Evolutionary conservation across 2,888 invertebrate species (phyloP).

Genomic region (Athripsodes cinereus): DNA sequence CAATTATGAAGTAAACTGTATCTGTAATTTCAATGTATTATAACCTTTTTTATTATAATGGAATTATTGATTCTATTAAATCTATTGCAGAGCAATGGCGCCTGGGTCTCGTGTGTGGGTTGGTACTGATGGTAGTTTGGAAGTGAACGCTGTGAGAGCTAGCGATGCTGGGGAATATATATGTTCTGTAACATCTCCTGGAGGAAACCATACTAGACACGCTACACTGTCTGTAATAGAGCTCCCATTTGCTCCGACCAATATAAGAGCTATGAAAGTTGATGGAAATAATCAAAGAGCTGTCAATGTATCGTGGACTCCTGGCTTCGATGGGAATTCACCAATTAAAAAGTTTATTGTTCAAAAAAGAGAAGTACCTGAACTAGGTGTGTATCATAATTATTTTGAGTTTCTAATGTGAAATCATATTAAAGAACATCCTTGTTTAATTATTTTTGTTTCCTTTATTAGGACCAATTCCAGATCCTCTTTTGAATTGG

Average conservation of each 20-base stretch:
- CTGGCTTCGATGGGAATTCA: slow-evolving; percentile 96
- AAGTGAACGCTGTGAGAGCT: slow-evolving; percentile 82
- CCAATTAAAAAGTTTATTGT: slow-evolving; percentile 89
- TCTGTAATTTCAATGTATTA: neutral
- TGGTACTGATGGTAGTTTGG: slow-evolving; percentile 75
- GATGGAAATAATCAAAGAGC: slow-evolving; percentile 64
- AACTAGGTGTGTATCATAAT: slow-evolving; percentile 60
- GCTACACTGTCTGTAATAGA: slow-evolving; percentile 82
- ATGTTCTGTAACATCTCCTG: slow-evolving; percentile 83
- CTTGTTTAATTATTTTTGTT: slow-evolving; percentile 10
- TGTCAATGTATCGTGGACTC: slow-evolving; percentile 90
- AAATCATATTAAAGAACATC: neutral
- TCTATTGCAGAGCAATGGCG: slow-evolving; percentile 41
- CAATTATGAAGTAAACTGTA: neutral
- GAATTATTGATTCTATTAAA: slow-evolving; percentile 8
- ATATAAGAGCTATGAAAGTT: slow-evolving; percentile 68
- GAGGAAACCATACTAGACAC: slow-evolving; percentile 87
- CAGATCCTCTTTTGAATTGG: slow-evolving; percentile 83
- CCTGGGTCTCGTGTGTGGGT: slow-evolving; percentile 67
- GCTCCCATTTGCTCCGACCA: slow-evolving; percentile 88
- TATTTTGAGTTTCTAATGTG: neutral
- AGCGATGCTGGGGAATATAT: slow-evolving; percentile 92
- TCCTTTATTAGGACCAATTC: slow-evolving; percentile 64
- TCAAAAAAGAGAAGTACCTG: slow-evolving; percentile 84
- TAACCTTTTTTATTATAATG: neutral